Conservation (phyloP, 1,140 invertebrate species). For the Dreissena rostriformis region DNA sequence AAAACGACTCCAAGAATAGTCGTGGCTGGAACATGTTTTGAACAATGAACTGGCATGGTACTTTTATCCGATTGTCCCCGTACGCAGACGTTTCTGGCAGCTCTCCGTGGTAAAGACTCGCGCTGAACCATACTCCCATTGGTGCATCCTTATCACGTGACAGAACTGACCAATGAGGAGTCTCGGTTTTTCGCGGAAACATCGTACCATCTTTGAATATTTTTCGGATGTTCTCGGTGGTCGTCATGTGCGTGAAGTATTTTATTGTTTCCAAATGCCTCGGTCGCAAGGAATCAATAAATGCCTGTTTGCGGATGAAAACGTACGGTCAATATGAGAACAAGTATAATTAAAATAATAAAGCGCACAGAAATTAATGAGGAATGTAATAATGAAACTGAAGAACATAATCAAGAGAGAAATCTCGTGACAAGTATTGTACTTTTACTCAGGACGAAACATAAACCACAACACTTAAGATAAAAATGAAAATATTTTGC, state of each 20-base stretch:
- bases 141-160: slow-evolving; percentile 30
- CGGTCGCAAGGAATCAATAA: slow-evolving; percentile 14
- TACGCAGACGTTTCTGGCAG: slow-evolving; percentile 27
- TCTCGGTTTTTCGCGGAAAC: slow-evolving; percentile 29
- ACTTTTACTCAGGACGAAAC: no score
- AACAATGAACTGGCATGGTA: slow-evolving; percentile 30
- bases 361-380: no score
- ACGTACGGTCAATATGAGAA: no score
- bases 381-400: no score
- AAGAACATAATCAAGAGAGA: no score
- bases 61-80: slow-evolving; percentile 36
- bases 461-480: no score
- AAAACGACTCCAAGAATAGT: slow-evolving; percentile 39
- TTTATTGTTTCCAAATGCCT: slow-evolving; percentile 20
- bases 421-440: no score
- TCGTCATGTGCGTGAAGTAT: slow-evolving; percentile 39
- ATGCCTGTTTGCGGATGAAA: slow-evolving; percentile 12
- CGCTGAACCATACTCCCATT: slow-evolving; percentile 38
- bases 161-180: slow-evolving; percentile 33
- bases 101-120: slow-evolving; percentile 20
- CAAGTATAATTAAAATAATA: no score
- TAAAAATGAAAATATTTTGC: no score
- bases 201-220: slow-evolving; percentile 34
- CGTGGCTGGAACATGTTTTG: slow-evolving; percentile 32
- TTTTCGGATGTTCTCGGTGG: slow-evolving; percentile 21